Base-by-base conservation (phyloP, 2,797 vertebrate genomes). In the Neomorphus geoffroyi region DNA sequence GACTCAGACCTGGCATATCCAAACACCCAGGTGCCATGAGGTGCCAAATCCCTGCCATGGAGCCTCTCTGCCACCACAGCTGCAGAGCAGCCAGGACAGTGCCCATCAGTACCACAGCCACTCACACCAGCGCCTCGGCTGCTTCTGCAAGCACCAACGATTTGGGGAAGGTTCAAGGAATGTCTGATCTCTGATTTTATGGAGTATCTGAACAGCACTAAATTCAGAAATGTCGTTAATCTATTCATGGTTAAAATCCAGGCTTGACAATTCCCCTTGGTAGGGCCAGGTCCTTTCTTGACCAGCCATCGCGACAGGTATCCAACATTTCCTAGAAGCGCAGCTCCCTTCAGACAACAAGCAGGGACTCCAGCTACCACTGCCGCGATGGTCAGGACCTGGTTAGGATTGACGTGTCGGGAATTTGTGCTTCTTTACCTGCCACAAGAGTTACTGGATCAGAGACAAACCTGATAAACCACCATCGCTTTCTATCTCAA, bases 41-140 rank as follows among this genome's bases (percentile, higher is more conserved):
- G 13, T 15, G n/a, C 32, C 53, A 62, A 39, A 23, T 6, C 41
- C 10, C 24, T 11, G 2, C 22, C 5, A 4, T 1, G 0, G 69
- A 37, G 23, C 18, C 51, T 23, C 15, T 32, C 41, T 77, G 21
- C n/a, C 35, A 19, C 46, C 58, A 22, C 1, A 1, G 60, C 54
- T n/a, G 43, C 7, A n/a, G n/a, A 46, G 73, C 24, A 85, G 33
- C 24, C 79, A 58, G 26, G 7, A 19, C 24, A 3, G 5, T 6
- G 24, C 11, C 51, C 30, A 4, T 17, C 3, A 3, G 22, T 32
- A 61, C 26, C 15, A 3, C 3, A 2, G 10, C n/a, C 4, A 0
- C 46, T 39, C 35, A 43, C 33, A 58, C 16, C 22, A 17, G 27
- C 2, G 13, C 18, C 41, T 46, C 3, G 0, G 26, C 10, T 19